Evolutionary conservation across 2,113 vertebrate genomes (phyloP).

Genomic region (Rhegmatorhina hoffmannsi): DNA sequence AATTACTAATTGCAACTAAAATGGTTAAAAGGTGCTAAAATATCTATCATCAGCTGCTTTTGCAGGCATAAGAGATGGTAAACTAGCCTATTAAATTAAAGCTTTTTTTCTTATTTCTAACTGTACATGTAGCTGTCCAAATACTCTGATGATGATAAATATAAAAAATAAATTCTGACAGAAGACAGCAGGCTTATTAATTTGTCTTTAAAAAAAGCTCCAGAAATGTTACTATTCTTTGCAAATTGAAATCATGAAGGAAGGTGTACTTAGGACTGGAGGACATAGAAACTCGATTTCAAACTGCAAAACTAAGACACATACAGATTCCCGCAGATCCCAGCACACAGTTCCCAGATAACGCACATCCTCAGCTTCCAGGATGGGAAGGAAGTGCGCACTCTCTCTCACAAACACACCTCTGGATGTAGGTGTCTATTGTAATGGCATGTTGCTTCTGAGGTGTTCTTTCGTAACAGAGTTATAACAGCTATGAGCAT

Average conservation of each 20-base stretch:
- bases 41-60: neutral
- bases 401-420: neutral
- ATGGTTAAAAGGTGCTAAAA: neutral
- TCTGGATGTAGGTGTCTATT: neutral
- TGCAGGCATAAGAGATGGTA: neutral
- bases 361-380: neutral
- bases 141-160: neutral
- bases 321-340: neutral
- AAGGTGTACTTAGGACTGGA: neutral
- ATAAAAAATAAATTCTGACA: neutral
- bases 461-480: neutral
- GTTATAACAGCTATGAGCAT: neutral
- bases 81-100: neutral
- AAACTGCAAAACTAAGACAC: neutral
- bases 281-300: neutral
- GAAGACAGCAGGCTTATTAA: neutral
- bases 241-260: neutral
- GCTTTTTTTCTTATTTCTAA: neutral
- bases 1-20: neutral
- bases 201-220: neutral
- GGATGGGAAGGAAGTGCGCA: fast-evolving
- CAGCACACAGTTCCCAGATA: neutral
- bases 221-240: neutral
- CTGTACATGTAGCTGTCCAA: neutral
- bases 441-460: neutral